phyloP scores from a whole-genome alignment of 2,797 vertebrate genomes.

The Numenius phaeopus region DNA sequence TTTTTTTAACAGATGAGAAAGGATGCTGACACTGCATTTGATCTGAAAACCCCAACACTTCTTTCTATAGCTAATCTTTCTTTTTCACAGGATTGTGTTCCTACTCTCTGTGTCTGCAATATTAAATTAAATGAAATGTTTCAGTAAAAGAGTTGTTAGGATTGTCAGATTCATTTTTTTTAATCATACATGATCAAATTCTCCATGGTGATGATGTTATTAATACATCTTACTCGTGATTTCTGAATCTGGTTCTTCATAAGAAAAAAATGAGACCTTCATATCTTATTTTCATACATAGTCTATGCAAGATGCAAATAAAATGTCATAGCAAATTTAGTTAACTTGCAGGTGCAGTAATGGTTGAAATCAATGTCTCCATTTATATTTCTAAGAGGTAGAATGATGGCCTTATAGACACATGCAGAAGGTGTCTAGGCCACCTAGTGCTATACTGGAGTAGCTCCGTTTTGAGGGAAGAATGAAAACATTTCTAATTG shows the following conservation, averaged over 20 bases:
- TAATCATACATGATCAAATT: background rate
- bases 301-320: background rate
- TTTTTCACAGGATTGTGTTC: background rate
- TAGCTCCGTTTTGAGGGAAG: background rate
- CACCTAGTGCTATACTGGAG: background rate
- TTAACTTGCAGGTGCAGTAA: background rate
- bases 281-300: background rate
- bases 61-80: background rate
- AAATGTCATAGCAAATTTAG: background rate
- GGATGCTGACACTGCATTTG: background rate
- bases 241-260: background rate
- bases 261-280: background rate
- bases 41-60: background rate
- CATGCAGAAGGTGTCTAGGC: background rate
- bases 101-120: background rate
- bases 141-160: background rate
- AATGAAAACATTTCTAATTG: background rate
- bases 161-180: background rate
- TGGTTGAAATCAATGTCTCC: background rate
- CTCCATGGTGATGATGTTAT: background rate
- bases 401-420: background rate
- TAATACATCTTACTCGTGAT: background rate
- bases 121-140: background rate
- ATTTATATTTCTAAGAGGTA: background rate
- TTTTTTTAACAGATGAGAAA: background rate